Conservation (phyloP, 2,888 invertebrate genomes). For the Dendrolimus houi region DNA sequence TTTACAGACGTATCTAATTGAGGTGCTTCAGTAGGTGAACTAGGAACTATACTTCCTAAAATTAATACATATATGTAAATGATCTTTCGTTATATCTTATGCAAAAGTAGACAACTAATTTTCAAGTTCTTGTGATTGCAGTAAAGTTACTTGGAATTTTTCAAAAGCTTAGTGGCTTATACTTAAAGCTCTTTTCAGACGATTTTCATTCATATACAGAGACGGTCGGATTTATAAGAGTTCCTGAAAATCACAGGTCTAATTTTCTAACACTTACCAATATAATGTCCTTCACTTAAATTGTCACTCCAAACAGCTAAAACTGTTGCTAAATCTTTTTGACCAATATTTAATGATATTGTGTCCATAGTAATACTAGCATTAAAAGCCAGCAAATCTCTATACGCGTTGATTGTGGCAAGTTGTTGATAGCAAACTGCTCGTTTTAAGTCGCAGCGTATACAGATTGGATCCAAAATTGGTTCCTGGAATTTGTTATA, state of each 20-base stretch:
- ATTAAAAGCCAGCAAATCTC: conserved; percentile 73
- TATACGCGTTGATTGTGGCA: conserved; percentile 20
- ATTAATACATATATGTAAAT: neutral
- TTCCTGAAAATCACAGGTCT: no score
- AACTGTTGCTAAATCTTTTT: conserved; percentile 83
- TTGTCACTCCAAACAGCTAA: conserved; percentile 85
- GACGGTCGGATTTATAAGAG: no score
- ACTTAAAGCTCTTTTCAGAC: no score
- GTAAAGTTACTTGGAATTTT: no score
- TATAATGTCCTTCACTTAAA: conserved; percentile 76
- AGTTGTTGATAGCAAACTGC: conserved; percentile 44
- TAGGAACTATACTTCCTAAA: conserved; percentile 45
- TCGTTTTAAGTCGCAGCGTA: conserved; percentile 84
- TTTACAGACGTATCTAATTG: conserved; percentile 75
- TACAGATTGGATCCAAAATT: conserved; percentile 83
- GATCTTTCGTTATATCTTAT: no score
- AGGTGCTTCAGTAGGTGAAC: conserved; percentile 54
- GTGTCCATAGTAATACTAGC: conserved; percentile 81
- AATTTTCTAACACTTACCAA: conserved; percentile 38
- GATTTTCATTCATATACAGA: no score
- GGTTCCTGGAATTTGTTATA: conserved; percentile 70
- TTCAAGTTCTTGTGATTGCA: no score
- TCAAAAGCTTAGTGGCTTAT: no score
- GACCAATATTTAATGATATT: conserved; percentile 82
- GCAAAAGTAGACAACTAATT: no score